Conservation (phyloP, 2,888 invertebrate genomes). For the Metallyticus violacea region DNA sequence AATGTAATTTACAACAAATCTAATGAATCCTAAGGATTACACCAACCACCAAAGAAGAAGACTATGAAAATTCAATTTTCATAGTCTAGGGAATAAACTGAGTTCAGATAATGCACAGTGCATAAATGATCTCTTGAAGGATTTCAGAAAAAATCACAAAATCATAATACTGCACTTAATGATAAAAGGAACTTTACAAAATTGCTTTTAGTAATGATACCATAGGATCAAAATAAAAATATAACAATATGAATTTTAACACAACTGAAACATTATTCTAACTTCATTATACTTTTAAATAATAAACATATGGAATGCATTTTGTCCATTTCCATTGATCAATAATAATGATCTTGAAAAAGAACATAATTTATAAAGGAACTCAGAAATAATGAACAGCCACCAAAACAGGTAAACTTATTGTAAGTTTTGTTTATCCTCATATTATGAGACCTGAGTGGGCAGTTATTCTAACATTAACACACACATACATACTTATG, state of each 20-base stretch:
- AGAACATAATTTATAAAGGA: not conserved
- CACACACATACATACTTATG: not conserved
- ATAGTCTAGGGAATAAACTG: not conserved
- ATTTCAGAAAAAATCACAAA: not conserved
- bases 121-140: not conserved
- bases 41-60: constrained; percentile 9
- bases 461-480: constrained; percentile 5
- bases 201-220: not conserved
- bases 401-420: not conserved
- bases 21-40: not conserved
- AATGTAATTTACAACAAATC: not conserved
- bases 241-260: not conserved
- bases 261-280: not conserved
- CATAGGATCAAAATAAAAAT: constrained; percentile 16
- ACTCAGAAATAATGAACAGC: constrained; percentile 2
- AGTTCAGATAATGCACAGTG: not conserved
- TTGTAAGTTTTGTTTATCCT: not conserved
- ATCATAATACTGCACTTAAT: not conserved
- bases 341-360: not conserved
- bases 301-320: not conserved
- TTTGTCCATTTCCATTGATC: not conserved
- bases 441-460: constrained; percentile 18
- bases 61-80: not conserved
- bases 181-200: constrained; percentile 22
- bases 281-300: not conserved